Evolutionary conservation across 2,888 invertebrate species (phyloP).

Genomic region (Ctena decussata): DNA sequence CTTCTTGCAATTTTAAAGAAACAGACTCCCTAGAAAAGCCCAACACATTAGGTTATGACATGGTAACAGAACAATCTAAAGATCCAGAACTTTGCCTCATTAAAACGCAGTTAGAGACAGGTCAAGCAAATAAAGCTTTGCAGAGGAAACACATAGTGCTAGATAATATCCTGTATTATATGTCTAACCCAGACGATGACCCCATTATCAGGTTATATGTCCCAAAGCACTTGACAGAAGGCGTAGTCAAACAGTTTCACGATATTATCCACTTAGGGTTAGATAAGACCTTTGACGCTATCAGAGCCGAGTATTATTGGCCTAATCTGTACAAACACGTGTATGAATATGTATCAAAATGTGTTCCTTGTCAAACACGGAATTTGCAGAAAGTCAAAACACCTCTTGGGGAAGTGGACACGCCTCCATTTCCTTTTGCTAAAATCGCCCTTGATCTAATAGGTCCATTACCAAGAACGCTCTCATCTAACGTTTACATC

Average conservation of each 20-base stretch:
- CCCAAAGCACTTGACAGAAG: neutral
- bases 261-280: neutral
- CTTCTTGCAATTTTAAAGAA: neutral
- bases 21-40: neutral
- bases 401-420: constrained; percentile 51
- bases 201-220: constrained; percentile 10
- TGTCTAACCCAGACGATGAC: constrained; percentile 13
- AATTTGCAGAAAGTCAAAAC: constrained; percentile 16
- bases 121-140: neutral
- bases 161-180: neutral
- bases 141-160: neutral
- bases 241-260: constrained; percentile 8
- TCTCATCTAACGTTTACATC: constrained; percentile 36
- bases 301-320: neutral
- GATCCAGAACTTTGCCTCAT: neutral
- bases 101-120: neutral
- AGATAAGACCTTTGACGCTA: neutral
- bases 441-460: constrained; percentile 39
- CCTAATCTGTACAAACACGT: neutral
- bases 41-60: neutral
- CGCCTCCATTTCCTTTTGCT: constrained; percentile 48
- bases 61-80: neutral
- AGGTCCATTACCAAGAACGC: constrained; percentile 28
- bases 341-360: constrained; percentile 6
- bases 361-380: neutral